Evolutionary conservation across 2,888 invertebrate genomes (phyloP).

Genomic region (Hirtodrosophila confusa): DNA sequence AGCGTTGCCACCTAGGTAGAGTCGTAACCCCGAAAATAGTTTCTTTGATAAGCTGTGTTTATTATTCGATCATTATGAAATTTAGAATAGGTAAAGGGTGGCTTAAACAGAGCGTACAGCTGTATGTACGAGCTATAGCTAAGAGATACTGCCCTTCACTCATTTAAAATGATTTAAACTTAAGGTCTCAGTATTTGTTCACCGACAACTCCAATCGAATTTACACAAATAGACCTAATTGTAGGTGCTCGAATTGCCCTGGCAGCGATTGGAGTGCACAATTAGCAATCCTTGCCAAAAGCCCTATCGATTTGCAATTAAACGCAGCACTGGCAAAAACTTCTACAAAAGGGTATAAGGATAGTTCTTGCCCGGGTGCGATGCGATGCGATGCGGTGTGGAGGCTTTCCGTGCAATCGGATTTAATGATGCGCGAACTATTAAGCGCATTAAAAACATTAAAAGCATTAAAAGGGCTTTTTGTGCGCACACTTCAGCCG

Average conservation of each 20-base stretch:
- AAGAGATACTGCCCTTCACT: too few relatives aligned
- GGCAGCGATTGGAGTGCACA: conserved; percentile 44
- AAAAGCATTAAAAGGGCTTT: conserved; percentile 50
- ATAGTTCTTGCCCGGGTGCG: conserved; percentile 27
- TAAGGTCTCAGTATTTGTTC: conserved; percentile 19
- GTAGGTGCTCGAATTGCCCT: conserved; percentile 11
- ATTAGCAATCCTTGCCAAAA: conserved; percentile 58
- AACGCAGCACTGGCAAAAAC: conserved; percentile 31
- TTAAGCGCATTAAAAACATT: conserved; percentile 69
- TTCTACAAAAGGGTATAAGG: conserved; percentile 37
- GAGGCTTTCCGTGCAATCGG: conserved; percentile 54
- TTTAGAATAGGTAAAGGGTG: too few relatives aligned
- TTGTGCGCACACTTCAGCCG: conserved; percentile 23
- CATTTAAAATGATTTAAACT: conserved; percentile 12
- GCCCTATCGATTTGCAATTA: conserved; percentile 73
- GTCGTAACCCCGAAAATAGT: too few relatives aligned
- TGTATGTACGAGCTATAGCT: too few relatives aligned
- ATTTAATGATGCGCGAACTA: conserved; percentile 77
- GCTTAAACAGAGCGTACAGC: too few relatives aligned
- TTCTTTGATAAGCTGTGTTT: too few relatives aligned
- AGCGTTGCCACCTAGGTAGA: too few relatives aligned
- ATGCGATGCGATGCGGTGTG: conserved; percentile 7
- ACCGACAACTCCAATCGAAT: conserved; percentile 27
- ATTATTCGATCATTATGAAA: too few relatives aligned
- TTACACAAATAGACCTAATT: conserved; percentile 42